These are phyloP conservation scores for Malaclemys terrapin DNA, from an alignment of 2,113 vertebrate genomes.

Conservation along the genomic window DNA sequence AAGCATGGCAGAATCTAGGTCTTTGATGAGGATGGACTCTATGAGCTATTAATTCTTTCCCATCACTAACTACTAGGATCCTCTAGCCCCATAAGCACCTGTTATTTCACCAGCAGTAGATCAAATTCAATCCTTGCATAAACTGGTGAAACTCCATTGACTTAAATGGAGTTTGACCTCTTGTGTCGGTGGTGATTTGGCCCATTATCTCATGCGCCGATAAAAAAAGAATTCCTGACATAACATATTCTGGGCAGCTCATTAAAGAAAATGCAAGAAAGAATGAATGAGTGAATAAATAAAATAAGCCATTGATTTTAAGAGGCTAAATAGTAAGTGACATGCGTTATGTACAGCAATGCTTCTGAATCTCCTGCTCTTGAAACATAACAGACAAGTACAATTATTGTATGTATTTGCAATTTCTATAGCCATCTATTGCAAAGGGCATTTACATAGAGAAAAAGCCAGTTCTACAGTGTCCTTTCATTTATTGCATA, in stretches of 20 bases:
- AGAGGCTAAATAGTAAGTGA: not conserved
- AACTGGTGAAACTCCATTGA: not conserved
- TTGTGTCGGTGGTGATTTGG: not conserved
- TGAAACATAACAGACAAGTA: not conserved
- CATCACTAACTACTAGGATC: fast-evolving
- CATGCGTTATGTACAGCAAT: not conserved
- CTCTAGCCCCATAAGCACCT: fast-evolving
- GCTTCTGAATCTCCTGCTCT: not conserved
- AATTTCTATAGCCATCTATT: not conserved
- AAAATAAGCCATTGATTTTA: not conserved
- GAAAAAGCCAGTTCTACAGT: fast-evolving
- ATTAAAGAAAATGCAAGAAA: not conserved
- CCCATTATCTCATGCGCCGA: fast-evolving
- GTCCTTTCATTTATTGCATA: not conserved
- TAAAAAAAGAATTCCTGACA: fast-evolving
- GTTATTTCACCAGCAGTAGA: fast-evolving
- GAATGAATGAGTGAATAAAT: not conserved
- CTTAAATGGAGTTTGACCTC: not conserved
- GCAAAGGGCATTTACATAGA: not conserved
- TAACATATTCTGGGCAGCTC: fast-evolving
- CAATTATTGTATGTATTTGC: not conserved
- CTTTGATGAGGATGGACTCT: not conserved
- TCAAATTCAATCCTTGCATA: fast-evolving
- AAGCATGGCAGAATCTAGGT: not conserved
- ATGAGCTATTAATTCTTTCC: not conserved